Percentiles rank a stretch among this genome's conserved stretches.
These are phyloP conservation scores for Ctenomys sociabilis DNA, from an alignment of 2,113 vertebrate genomes.

Conservation along the genomic window DNA sequence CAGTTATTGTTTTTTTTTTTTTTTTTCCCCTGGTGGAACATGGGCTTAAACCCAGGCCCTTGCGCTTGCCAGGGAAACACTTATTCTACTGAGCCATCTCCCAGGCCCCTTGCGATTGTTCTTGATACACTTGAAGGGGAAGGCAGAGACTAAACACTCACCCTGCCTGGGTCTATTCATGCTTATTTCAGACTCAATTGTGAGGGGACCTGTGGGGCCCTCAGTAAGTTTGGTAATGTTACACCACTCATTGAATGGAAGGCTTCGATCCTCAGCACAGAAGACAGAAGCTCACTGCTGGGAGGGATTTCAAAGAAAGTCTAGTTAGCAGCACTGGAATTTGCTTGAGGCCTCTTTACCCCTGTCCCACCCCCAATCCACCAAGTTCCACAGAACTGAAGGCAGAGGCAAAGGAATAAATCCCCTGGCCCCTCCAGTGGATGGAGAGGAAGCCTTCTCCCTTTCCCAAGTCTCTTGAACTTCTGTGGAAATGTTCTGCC, in stretches of 20 bases:
- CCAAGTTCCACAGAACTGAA: neutral
- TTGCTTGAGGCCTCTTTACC: slow-evolving; percentile 36
- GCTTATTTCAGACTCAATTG: slow-evolving; percentile 26
- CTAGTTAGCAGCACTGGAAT: neutral
- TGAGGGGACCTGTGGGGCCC: neutral
- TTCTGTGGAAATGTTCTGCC: slow-evolving; percentile 26
- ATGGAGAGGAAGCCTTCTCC: neutral
- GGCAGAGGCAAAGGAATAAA: slow-evolving; percentile 27
- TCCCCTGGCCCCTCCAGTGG: neutral
- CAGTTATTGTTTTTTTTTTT: no score
- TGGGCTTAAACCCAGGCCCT: no score
- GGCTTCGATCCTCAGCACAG: neutral
- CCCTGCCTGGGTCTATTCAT: neutral
- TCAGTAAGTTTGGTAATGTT: no score
- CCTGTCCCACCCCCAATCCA: neutral
- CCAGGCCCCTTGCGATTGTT: no score
- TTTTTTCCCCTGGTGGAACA: no score
- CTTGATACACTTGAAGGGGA: neutral
- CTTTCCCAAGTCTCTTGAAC: neutral
- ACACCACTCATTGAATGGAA: neutral
- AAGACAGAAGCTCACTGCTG: neutral
- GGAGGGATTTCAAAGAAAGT: neutral
- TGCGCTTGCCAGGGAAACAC: no score
- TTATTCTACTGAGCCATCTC: no score
- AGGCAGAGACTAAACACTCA: neutral